Conservation (phyloP, 2,797 vertebrate genomes). For the Hirundo rustica region DNA sequence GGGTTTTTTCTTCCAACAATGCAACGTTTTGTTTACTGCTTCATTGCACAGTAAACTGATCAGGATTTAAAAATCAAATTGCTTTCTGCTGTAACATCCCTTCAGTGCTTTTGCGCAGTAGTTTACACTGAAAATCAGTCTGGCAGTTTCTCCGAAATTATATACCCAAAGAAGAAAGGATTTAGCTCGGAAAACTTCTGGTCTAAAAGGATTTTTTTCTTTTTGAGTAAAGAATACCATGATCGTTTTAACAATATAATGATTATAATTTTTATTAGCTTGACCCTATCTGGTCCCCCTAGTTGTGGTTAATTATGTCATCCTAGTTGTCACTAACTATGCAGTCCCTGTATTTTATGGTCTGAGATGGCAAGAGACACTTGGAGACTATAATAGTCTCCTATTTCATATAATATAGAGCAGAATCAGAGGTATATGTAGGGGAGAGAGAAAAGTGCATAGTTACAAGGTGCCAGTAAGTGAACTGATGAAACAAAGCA, state of each 20-base stretch:
- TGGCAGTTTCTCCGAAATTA: background rate
- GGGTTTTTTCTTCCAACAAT: background rate
- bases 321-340: background rate
- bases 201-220: background rate
- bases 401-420: background rate
- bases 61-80: slow-evolving; percentile 27
- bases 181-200: background rate
- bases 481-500: background rate
- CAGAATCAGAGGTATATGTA: background rate
- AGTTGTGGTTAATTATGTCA: background rate
- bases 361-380: background rate
- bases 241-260: background rate
- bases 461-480: background rate
- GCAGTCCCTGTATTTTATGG: background rate
- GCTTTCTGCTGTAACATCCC: background rate
- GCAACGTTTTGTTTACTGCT: slow-evolving; percentile 49
- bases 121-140: background rate
- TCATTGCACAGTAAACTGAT: background rate
- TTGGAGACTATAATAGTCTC: background rate
- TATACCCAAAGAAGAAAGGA: background rate
- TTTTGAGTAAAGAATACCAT: background rate
- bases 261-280: background rate
- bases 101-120: background rate
- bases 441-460: background rate
- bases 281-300: background rate